A percentile compares a stretch with the other conserved stretches of the same genome.
Evolutionary conservation across 2,113 vertebrate species (phyloP).

Genomic region (Phylloscopus trochiloides): DNA sequence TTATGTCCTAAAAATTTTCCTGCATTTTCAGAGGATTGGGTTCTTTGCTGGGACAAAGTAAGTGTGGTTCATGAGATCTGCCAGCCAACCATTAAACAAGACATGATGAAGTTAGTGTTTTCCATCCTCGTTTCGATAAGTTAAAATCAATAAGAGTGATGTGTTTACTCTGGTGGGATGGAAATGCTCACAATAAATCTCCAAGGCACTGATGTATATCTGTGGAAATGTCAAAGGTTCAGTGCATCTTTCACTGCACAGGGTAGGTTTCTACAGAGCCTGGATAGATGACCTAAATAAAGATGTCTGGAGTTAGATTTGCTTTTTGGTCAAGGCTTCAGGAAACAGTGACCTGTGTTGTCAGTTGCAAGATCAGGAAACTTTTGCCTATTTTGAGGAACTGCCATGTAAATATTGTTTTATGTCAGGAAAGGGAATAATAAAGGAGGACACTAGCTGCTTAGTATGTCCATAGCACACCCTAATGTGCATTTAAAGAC

Average conservation of each 20-base stretch:
- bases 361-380: background rate
- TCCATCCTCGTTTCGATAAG: background rate
- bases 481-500: background rate
- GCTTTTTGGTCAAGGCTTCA: background rate
- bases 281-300: background rate
- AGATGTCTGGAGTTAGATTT: background rate
- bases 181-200: constrained; percentile 7
- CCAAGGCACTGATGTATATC: background rate
- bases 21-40: background rate
- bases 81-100: background rate
- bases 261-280: background rate
- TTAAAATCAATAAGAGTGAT: constrained; percentile 27
- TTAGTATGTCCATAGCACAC: background rate
- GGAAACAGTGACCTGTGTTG: background rate
- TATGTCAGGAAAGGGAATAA: background rate
- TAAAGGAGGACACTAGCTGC: background rate
- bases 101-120: background rate
- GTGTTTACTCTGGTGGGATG: constrained; percentile 16
- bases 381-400: background rate
- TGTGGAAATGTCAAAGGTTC: constrained; percentile 30
- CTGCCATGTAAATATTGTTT: background rate
- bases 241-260: background rate
- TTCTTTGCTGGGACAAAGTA: background rate
- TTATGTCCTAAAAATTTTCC: background rate
- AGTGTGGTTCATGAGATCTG: background rate